Base-by-base conservation (phyloP, 1,140 invertebrate species). In the Drosophila kikkawai region DNA sequence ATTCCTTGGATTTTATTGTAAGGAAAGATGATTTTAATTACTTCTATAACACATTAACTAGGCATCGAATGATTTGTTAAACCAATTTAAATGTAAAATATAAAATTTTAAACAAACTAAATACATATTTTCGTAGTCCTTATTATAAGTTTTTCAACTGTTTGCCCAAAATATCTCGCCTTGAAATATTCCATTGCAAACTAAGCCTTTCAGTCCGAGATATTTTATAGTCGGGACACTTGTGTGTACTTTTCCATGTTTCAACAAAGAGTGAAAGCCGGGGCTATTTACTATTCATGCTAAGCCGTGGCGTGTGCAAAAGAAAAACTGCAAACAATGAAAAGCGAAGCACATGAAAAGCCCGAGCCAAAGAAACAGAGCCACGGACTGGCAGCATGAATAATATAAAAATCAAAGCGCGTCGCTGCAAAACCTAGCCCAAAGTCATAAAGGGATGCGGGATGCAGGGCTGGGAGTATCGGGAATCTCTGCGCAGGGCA, bases 201-300 rank as follows among this genome's bases (percentile, higher is more conserved):
- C 4, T n/a, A 29, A 29, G 15, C 26, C 26, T 15, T 19, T 42
- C 9, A 36, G 8, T 51, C 50, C 17, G 11, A 42, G 48, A 66
- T 69, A 70, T 29, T 29, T 22, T 9, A 12, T 32, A 45, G 67
- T 37, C 64, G 22, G 1, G 3, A 5, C 37, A 12, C 47, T 69
- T 3, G 3, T 29, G 13, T 37, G 29, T 42, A 7, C 50, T 50
- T 60, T 51, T n/a, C 22, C 13, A 39, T 37, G 36, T 39, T 59
- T 59, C 53, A n/a, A 65, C 57, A 68, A 68, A 68, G 56, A 66
- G 36, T 19, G 32, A 29, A 68, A 56, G 48, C 42, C 9, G 59
- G 39, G 65, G 53, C 84, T 90, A 90, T 87, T 87, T 90, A 79
- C 85, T 87, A 90, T 87, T 90, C 84, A 87, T 87, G 85, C 74